Base-by-base conservation (phyloP, 2,888 invertebrate genomes). In the Papilio gigon region DNA sequence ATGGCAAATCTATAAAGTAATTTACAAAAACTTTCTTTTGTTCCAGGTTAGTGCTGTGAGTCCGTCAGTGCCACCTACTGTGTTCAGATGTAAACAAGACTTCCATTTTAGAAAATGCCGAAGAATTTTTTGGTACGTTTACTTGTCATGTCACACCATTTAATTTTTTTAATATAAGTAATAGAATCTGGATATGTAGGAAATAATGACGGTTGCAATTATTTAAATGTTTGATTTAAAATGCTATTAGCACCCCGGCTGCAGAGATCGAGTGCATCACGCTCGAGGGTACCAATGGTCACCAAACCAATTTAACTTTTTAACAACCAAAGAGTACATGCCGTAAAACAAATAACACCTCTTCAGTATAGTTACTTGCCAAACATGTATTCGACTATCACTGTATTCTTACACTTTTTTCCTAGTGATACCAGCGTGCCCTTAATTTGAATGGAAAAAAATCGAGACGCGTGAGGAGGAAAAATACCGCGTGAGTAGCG, bases 51-150 rank as follows among this genome's bases (percentile, higher is more conserved):
- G 77, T 80, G 77, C 79, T 75, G 72, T 73, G 77, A 76, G 74
- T 74, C 69, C 75, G 74, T 70, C 75, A 71, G 69, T 53, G 68
- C 72, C 76, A 81, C 82, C 87, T 80, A 78, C 89, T 90, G 90
- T 89, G 87, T 89, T 88, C 86, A 86, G 80, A 78, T 77, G 80
- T 74, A 83, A 84, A 79, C 77, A 78, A 80, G 80, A 79, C 84
- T 85, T 85, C 81, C 84, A 80, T 70, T 71, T 71, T 76, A 71
- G 71, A 70, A 73, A 77, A 78, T 68, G 75, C 69, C 71, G 73
- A 71, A 74, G 65, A 71, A 71, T 70, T 71, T 75, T 74, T 77
- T 77, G 74, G 76, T 84, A 84, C 86, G 68, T 53, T 40, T n/a
- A n/a, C 5, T n/a, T n/a, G 5, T 11, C 11, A 6, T 6, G 3